phyloP scores from a whole-genome alignment of 2,797 vertebrate genomes.

The Rhabdophis nuchalis region DNA sequence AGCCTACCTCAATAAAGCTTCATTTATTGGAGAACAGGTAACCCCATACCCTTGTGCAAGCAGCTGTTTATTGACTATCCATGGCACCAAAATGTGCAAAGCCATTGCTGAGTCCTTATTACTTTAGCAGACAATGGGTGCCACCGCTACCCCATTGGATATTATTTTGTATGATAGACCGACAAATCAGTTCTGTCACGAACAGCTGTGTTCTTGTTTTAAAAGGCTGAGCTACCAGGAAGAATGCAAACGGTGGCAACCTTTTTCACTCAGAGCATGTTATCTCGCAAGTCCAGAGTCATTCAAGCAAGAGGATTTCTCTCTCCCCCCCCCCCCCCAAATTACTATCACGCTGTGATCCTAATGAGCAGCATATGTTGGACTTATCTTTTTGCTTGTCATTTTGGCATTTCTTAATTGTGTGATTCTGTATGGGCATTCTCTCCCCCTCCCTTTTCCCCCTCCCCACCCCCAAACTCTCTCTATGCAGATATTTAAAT shows the following conservation, averaged over 20 bases:
- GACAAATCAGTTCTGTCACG: conserved; percentile 75
- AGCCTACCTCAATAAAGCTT: conserved; percentile 70
- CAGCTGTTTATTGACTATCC: conserved; percentile 80
- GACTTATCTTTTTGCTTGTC: conserved; percentile 47
- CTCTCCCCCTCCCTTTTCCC: neutral
- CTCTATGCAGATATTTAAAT: conserved; percentile 32
- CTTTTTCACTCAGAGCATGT: conserved; percentile 44
- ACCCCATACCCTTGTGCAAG: conserved; percentile 59
- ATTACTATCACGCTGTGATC: conserved; percentile 53
- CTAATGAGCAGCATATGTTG: conserved; percentile 59
- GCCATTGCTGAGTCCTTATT: conserved; percentile 63
- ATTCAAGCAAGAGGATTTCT: conserved; percentile 40
- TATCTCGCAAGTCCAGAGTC: conserved; percentile 53
- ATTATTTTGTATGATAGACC: conserved; percentile 70
- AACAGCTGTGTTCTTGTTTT: conserved; percentile 75
- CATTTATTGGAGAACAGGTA: conserved; percentile 71
- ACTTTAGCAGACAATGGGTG: conserved; percentile 57
- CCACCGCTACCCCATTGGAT: conserved; percentile 14
- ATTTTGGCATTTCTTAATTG: conserved; percentile 52
- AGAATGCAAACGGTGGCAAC: conserved; percentile 60
- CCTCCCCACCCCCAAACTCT: neutral
- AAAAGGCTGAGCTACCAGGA: conserved; percentile 59
- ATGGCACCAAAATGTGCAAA: conserved; percentile 67
- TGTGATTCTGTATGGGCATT: neutral
- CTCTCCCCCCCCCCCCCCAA: neutral